phyloP scores from a whole-genome alignment of 2,113 vertebrate genomes.

The Poicephalus gulielmi region DNA sequence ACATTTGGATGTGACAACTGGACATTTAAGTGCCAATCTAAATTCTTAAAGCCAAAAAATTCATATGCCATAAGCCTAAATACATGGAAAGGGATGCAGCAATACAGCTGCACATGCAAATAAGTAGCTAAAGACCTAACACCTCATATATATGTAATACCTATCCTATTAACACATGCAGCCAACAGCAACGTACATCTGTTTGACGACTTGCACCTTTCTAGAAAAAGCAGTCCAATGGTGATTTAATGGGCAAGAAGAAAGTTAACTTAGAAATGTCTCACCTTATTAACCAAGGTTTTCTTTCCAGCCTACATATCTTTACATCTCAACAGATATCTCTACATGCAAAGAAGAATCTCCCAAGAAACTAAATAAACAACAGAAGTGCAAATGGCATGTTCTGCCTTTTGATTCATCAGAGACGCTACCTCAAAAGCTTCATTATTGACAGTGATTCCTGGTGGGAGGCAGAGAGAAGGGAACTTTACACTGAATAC shows the following conservation, averaged over 20 bases:
- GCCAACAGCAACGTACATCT: not conserved
- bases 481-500: not conserved
- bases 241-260: not conserved
- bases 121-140: not conserved
- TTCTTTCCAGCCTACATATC: not conserved
- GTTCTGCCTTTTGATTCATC: not conserved
- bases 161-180: conserved; percentile 27
- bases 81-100: not conserved
- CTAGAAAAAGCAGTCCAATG: not conserved
- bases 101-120: not conserved
- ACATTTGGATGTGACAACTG: not conserved
- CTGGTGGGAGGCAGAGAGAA: not conserved
- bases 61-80: not conserved
- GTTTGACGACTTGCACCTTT: not conserved
- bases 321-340: not conserved
- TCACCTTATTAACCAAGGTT: not conserved
- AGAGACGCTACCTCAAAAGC: not conserved
- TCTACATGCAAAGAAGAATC: not conserved
- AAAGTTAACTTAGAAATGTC: not conserved
- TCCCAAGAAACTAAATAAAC: not conserved
- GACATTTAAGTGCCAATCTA: not conserved
- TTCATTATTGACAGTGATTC: not conserved
- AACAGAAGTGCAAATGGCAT: not conserved
- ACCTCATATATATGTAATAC: conserved; percentile 13
- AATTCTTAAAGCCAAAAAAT: not conserved